These are phyloP conservation scores for Pipistrellus nathusii DNA, from an alignment of 2,797 vertebrate species.

Conservation along the genomic window DNA sequence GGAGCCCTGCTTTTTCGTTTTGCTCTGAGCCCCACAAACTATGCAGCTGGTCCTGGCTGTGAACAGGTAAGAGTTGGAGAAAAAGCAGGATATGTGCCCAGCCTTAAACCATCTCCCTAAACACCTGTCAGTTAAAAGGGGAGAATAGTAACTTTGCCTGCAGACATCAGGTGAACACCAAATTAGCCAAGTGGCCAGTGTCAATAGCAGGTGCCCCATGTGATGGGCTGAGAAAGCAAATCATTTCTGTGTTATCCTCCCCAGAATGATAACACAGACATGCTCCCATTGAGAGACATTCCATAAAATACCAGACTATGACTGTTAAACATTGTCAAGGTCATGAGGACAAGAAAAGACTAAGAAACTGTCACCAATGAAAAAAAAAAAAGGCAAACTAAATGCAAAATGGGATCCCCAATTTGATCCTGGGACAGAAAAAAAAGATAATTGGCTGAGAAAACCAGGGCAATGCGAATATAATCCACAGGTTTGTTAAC, in stretches of 20 bases:
- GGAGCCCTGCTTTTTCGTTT: background rate
- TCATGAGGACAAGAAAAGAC: background rate
- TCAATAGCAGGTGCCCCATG: background rate
- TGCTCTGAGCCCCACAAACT: background rate
- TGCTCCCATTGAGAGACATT: background rate
- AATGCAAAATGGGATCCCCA: background rate
- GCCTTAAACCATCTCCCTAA: background rate
- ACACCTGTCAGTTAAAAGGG: background rate
- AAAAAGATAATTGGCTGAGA: background rate
- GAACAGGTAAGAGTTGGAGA: background rate
- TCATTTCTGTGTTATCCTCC: background rate
- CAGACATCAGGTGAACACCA: too few relatives aligned
- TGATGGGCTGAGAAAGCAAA: background rate
- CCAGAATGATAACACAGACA: background rate
- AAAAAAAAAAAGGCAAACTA: background rate
- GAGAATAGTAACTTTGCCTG: too few relatives aligned
- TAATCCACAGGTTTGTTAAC: background rate
- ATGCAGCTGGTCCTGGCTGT: background rate
- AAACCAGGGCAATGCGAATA: background rate
- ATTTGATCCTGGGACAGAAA: background rate
- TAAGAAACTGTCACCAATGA: background rate
- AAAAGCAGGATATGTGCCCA: background rate
- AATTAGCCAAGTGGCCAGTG: background rate
- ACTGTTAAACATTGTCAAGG: background rate
- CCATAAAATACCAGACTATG: background rate